phyloP scores from a whole-genome alignment of 2,113 vertebrate species.

The Dolichallabes microphthalmus region DNA sequence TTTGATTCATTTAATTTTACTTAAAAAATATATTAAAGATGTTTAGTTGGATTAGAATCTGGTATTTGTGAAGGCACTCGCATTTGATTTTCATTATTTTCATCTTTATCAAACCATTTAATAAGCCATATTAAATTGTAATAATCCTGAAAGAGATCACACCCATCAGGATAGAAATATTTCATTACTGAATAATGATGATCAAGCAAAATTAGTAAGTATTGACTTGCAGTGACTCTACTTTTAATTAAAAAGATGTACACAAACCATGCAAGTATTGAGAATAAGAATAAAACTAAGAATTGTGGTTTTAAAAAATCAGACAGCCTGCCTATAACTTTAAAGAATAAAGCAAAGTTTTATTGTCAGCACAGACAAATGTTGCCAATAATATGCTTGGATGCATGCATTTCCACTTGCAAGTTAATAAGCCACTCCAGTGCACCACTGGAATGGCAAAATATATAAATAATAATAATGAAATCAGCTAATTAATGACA shows the following conservation, averaged over 20 bases:
- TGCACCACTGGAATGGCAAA: slow-evolving; percentile 30
- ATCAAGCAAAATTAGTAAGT: not conserved
- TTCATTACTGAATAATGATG: not conserved
- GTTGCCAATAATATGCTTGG: slow-evolving; percentile 45
- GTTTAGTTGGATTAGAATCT: not conserved
- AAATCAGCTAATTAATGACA: slow-evolving; percentile 34
- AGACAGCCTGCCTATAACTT: not conserved
- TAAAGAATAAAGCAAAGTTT: not conserved
- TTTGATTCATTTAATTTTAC: not conserved
- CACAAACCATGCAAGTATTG: not conserved
- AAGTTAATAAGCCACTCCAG: slow-evolving; percentile 27
- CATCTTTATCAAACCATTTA: not conserved
- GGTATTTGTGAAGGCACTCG: not conserved
- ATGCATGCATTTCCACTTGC: not conserved
- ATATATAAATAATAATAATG: slow-evolving; percentile 40
- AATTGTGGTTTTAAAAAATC: not conserved
- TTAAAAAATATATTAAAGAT: not conserved
- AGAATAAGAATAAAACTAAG: not conserved
- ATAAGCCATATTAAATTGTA: not conserved
- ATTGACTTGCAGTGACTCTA: not conserved
- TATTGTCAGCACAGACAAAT: slow-evolving; percentile 50
- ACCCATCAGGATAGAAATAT: not conserved
- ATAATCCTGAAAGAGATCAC: not conserved
- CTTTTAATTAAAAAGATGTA: not conserved
- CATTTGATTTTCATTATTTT: not conserved